Percentiles rank a stretch among this genome's conserved stretches.
phyloP scores from a whole-genome alignment of 2,888 invertebrate species.

The Erebia palarica region DNA sequence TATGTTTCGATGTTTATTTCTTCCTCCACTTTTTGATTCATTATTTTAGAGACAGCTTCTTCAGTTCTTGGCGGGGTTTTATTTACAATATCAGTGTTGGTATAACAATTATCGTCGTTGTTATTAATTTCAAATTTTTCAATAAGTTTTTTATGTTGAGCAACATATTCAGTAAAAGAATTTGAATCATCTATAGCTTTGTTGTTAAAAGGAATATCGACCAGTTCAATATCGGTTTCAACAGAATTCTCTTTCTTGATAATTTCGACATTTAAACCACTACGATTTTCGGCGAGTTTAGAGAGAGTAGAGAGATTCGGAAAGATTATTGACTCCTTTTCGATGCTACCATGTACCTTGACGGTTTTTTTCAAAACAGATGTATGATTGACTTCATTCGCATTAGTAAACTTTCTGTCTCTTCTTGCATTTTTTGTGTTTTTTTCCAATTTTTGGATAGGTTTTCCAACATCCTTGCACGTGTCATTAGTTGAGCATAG shows the following conservation, averaged over 20 bases:
- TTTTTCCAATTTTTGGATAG: background rate
- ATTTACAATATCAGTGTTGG: background rate
- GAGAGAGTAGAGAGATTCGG: too few species aligned
- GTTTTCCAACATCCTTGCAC: background rate
- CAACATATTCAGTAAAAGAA: constrained; percentile 31
- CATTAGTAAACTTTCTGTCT: background rate
- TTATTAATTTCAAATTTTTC: constrained; percentile 29
- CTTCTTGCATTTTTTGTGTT: background rate
- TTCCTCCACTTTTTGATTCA: background rate
- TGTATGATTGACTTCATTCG: background rate
- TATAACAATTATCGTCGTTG: constrained; percentile 10
- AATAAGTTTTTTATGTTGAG: constrained; percentile 29
- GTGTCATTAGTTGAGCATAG: background rate
- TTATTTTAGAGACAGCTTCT: background rate
- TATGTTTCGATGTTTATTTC: constrained; percentile 1
- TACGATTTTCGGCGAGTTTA: background rate
- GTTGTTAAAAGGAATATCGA: constrained; percentile 19
- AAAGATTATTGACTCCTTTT: background rate
- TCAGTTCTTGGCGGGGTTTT: background rate
- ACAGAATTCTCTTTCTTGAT: background rate
- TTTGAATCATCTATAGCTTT: constrained; percentile 10
- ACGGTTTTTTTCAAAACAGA: background rate
- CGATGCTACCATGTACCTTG: too few species aligned
- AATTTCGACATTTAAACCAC: background rate
- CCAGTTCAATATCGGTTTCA: constrained; percentile 24